Evolutionary conservation across 1,140 invertebrate genomes (phyloP).

Genomic region (Caenorhabditis inopinata): DNA sequence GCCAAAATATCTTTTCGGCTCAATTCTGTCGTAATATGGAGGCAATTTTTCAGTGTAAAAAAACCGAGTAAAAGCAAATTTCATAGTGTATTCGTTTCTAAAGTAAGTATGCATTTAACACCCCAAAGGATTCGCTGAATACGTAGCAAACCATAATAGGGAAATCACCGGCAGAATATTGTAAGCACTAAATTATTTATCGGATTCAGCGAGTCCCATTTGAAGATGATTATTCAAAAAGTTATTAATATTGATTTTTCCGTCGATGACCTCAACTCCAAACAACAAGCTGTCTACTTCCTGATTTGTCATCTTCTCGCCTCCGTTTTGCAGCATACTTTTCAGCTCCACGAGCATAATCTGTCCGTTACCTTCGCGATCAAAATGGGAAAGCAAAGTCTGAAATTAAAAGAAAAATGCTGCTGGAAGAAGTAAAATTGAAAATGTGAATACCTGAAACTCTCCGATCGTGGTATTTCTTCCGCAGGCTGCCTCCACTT

Average conservation of each 20-base stretch:
- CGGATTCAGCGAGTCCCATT: background rate
- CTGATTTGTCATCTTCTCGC: constrained; percentile 28
- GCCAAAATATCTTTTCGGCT: no score
- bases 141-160: no score
- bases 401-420: background rate
- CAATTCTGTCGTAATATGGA: no score
- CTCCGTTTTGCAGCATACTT: constrained; percentile 35
- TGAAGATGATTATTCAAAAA: constrained; percentile 13
- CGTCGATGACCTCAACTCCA: constrained; percentile 30
- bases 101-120: no score
- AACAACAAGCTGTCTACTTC: constrained; percentile 36
- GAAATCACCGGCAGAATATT: no score
- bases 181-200: background rate
- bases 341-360: constrained; percentile 16
- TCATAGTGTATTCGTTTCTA: no score
- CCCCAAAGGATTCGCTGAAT: no score
- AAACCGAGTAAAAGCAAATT: no score
- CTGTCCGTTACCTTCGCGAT: constrained; percentile 31
- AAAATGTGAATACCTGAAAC: background rate
- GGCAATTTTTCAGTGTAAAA: no score
- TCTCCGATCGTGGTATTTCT: background rate
- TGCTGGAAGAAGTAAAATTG: background rate
- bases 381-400: constrained; percentile 31
- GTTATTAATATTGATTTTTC: constrained; percentile 16
- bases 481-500: constrained; percentile 24